Conservation (phyloP, 2,888 invertebrate species). For the Petrolisthes manimaculis region DNA sequence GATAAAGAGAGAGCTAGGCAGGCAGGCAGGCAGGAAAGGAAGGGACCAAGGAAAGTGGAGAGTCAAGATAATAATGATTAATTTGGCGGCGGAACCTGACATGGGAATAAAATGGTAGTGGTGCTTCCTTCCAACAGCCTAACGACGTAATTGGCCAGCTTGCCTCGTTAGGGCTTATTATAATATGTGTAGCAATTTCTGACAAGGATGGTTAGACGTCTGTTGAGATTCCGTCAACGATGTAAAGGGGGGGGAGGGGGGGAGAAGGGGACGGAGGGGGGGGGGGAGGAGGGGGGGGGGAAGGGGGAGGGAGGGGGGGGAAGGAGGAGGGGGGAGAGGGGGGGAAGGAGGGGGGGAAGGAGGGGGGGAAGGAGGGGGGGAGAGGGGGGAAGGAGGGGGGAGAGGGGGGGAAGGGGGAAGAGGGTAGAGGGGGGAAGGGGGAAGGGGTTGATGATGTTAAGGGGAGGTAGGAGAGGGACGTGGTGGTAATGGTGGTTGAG, state of each 20-base stretch:
- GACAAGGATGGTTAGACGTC: neutral
- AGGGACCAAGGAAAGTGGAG: no score
- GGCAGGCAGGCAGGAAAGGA: no score
- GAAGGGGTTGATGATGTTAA: neutral
- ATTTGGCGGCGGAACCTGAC: no score
- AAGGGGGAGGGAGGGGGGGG: neutral
- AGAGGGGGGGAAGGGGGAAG: neutral
- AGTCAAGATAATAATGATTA: no score
- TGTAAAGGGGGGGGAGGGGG: neutral
- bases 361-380: neutral
- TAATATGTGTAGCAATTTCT: neutral
- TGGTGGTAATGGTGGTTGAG: neutral
- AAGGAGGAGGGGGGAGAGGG: no score
- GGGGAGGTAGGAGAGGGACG: neutral
- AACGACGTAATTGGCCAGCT: constrained; percentile 24
- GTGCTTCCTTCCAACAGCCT: constrained; percentile 6
- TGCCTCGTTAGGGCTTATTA: constrained; percentile 15
- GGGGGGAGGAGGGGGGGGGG: neutral
- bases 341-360: neutral
- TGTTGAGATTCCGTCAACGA: no score
- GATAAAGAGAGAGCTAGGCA: no score
- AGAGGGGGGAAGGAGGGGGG: neutral
- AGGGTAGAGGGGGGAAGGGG: neutral
- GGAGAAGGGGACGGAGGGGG: neutral
- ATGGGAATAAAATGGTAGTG: constrained; percentile 15